Base-by-base conservation (phyloP, 30 jellyfish, hydroid and myxozoan genomes). In the Aurelia aurita complex sp. Pacific region DNA sequence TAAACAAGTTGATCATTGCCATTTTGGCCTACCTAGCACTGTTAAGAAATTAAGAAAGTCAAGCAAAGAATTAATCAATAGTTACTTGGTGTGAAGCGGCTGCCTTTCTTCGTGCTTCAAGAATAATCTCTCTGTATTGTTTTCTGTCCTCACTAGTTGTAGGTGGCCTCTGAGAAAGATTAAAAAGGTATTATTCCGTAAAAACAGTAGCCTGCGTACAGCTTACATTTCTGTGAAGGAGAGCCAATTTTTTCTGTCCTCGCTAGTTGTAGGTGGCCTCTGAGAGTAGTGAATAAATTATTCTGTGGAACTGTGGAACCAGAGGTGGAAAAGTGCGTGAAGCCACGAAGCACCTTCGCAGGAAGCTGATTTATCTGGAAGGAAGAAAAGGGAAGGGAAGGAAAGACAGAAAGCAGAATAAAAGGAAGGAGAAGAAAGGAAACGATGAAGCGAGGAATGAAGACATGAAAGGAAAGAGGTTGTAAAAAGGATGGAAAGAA, bases 241-340 rank as follows among this genome's bases (percentile, higher is more conserved):
- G 18, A 64, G 13, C 13, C 40, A 65, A 65, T 23, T 23, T 51
- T 18, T 74, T 14, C 54, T 54, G 50, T 51, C 85, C 2, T 51
- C 85, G 1, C 32, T 17, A 2, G 84, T 43, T 54, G 84, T 74
- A 13, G 85, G 85, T 23, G 85, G 85, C 60, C 60, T 62, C 85
- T 74, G 85, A 15, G 10, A 71, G 0, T 23, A 23, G 29, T 23
- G 29, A 23, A 23, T 23, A 23, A 0, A 23, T 23, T 23, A 23
- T 23, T 23, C 29, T 23, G 29, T 13, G 40, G 18, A 65, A 32
- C 13, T 65, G 75, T 10, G 10, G 75, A 65, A 65, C 15, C 16
- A 16, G 16, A 16, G 65, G 29, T 23, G 29, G 29, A 23, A 23
- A 23, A 23, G 29, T 23, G 29, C 29, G 29, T 23, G 29, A 23